Percentiles rank a stretch among this genome's conserved stretches.
These are phyloP conservation scores for Synanthedon formicaeformis DNA, from an alignment of 2,888 invertebrate species.

Conservation along the genomic window DNA sequence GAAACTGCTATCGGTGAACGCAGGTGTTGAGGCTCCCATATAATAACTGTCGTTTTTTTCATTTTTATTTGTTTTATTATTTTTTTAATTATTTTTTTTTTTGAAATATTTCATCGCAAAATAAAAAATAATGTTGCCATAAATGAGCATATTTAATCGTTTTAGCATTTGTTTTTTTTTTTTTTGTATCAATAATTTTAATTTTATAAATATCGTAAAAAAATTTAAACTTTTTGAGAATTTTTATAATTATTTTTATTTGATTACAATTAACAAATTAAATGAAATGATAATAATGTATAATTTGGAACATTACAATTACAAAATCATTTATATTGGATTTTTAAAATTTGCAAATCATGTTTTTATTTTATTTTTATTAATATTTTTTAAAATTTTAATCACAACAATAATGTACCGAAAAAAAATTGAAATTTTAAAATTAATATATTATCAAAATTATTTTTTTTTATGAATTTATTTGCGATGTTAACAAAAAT, in stretches of 20 bases:
- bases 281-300: too few relatives aligned
- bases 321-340: too few relatives aligned
- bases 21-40: conserved; percentile 34
- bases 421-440: not conserved
- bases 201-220: too few relatives aligned
- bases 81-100: not conserved
- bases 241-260: too few relatives aligned
- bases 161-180: conserved; percentile 1
- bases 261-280: too few relatives aligned
- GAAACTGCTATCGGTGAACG: conserved; percentile 39
- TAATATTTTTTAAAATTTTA: not conserved
- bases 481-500: not conserved
- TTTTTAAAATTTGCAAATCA: too few relatives aligned
- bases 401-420: not conserved
- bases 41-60: conserved; percentile 25
- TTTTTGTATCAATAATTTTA: conserved; percentile 2
- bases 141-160: too few relatives aligned
- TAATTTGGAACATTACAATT: too few relatives aligned
- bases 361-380: not conserved
- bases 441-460: not conserved
- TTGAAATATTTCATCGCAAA: too few relatives aligned
- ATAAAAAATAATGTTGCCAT: too few relatives aligned
- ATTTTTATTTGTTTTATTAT: conserved; percentile 1
- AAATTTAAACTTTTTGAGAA: too few relatives aligned
- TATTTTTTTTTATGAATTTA: not conserved